These are phyloP conservation scores for Teinopalpus imperialis DNA, from an alignment of 2,888 invertebrate genomes.

Conservation along the genomic window DNA sequence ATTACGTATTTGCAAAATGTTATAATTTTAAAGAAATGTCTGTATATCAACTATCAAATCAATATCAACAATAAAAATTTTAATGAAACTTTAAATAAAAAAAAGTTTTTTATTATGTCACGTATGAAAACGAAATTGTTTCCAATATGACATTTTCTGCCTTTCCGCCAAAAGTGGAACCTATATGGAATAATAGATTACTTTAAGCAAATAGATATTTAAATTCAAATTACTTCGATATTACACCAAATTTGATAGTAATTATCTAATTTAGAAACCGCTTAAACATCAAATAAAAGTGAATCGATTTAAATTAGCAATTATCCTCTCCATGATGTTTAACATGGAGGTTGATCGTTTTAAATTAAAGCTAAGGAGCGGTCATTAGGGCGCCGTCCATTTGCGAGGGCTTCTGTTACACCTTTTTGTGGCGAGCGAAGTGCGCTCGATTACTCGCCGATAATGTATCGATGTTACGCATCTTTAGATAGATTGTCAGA, in stretches of 20 bases:
- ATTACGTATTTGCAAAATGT: too few species aligned
- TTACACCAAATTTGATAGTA: neutral
- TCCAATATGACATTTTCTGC: too few species aligned
- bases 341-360: constrained; percentile 47
- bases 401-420: constrained; percentile 72
- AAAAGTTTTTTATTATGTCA: too few species aligned
- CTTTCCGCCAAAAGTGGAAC: too few species aligned
- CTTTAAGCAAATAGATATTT: too few species aligned
- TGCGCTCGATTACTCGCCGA: constrained; percentile 62
- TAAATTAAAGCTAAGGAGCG: constrained; percentile 66
- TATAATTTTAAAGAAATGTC: too few species aligned
- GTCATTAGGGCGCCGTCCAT: constrained; percentile 63
- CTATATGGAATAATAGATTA: too few species aligned
- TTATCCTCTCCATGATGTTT: constrained; percentile 49
- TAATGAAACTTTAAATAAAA: neutral
- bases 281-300: constrained; percentile 29
- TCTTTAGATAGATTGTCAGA: constrained; percentile 44
- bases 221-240: too few species aligned
- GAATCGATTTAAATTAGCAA: constrained; percentile 61
- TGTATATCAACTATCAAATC: too few species aligned
- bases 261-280: too few species aligned
- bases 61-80: neutral
- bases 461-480: constrained; percentile 65
- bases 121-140: too few species aligned
- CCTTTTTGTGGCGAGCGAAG: constrained; percentile 62